Base-by-base conservation (phyloP, 2,888 invertebrate species). In the Dryadula phaetusa region DNA sequence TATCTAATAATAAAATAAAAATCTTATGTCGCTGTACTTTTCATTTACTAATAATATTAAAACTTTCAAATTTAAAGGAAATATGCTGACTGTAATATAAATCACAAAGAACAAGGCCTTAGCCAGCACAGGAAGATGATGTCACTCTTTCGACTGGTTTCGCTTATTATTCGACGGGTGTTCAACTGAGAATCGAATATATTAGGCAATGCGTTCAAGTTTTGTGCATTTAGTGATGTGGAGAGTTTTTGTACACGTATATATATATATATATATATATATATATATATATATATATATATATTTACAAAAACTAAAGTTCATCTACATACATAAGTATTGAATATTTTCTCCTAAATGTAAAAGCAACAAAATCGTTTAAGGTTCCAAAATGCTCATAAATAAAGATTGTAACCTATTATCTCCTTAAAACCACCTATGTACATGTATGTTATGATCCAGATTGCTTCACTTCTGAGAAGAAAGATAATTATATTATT, bases 121-220 rank as follows among this genome's bases (percentile, higher is more conserved):
- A 79, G 81, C 79, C 81, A 81, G 79, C 85, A 84, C 87, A 88
- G 88, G 89, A 90, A 87, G 91, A 76, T 92, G 92, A 92, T 92
- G 92, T 92, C 92, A 92, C 87, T 85, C 76, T 79, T 83, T 84
- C 82, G 83, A 92, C 92, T 88, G 88, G 91, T 90, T 90, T 88
- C 79, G 77, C 82, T 90, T 90, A 88, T 85, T 87, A 90, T 91
- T 90, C 88, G 83, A 76, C 79, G 76, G 80, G 84, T 83, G 85
- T 84, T 83, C 83, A 76, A 78, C 79, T 73, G 74, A 83, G 76
- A 84, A 77, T 72, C 78, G 79, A 86, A 84, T 81, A 82, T 79
- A 80, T 71, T 69, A 66, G 69, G 44, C 64, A 53, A 32, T 62
- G 20, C 34, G 46, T 58, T 60, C 52, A 58, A 63, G 20, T 47